phyloP scores from a whole-genome alignment of 2,113 vertebrate species.

The Toxostoma redivivum region DNA sequence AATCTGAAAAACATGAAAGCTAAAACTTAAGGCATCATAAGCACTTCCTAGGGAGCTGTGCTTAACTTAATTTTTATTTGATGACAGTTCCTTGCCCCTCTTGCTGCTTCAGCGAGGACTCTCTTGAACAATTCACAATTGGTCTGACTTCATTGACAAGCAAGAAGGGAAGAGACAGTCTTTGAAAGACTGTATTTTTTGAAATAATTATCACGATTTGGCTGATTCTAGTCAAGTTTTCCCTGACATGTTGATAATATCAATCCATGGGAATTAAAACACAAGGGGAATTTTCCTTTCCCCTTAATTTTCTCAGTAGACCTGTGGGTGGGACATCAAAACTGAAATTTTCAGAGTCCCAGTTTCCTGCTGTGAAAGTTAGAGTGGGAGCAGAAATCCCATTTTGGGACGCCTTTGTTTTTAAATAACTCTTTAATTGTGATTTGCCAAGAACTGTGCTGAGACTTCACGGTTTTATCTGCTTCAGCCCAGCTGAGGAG shows the following conservation, averaged over 20 bases:
- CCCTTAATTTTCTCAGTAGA: background rate
- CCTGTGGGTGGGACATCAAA: background rate
- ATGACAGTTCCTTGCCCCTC: background rate
- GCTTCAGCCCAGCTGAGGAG: slow-evolving; percentile 9
- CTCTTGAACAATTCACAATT: background rate
- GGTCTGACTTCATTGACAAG: background rate
- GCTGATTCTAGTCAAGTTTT: background rate
- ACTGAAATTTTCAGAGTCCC: background rate
- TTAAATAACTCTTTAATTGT: slow-evolving; percentile 38
- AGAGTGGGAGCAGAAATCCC: background rate
- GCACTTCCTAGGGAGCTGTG: background rate
- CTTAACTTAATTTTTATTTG: background rate
- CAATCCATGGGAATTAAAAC: background rate
- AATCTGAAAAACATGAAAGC: too few relatives aligned
- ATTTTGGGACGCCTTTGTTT: background rate
- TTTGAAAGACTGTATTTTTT: background rate
- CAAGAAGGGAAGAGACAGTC: background rate
- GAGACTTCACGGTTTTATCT: background rate
- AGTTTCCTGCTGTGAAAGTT: background rate
- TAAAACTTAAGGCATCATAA: background rate
- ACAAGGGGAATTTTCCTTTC: background rate
- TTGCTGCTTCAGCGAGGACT: background rate
- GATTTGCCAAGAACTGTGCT: slow-evolving; percentile 17
- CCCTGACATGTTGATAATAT: background rate
- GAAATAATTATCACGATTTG: background rate